Conservation (phyloP, 2,797 vertebrate genomes). For the Catostomus latipinnis region DNA sequence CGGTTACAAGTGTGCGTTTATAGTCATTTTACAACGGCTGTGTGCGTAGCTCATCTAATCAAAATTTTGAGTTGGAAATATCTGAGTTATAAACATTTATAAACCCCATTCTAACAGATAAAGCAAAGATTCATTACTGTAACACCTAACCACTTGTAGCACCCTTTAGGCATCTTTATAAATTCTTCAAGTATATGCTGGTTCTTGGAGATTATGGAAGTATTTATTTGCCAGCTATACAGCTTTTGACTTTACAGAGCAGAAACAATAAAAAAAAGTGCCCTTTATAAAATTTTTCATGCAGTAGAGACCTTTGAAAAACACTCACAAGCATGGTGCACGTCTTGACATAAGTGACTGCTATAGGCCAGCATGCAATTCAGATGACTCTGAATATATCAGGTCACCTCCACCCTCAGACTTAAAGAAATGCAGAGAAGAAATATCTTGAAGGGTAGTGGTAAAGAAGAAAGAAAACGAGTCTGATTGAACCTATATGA, state of each 20-base stretch:
- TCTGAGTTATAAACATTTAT: neutral
- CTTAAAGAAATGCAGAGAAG: slow-evolving; percentile 28
- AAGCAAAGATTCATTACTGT: neutral
- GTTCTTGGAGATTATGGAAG: slow-evolving; percentile 4
- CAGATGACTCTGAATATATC: slow-evolving; percentile 78
- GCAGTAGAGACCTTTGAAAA: slow-evolving; percentile 73
- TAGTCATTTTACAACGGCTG: too few species aligned
- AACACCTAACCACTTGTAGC: slow-evolving; percentile 8
- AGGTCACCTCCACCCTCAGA: slow-evolving; percentile 69
- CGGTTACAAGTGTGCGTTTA: too few species aligned
- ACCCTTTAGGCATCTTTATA: neutral
- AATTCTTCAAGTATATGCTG: slow-evolving; percentile 23
- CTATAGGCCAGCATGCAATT: slow-evolving; percentile 73
- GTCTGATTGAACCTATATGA: slow-evolving; percentile 46
- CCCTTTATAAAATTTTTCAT: slow-evolving; percentile 63
- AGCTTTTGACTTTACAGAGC: neutral
- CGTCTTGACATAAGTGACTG: slow-evolving; percentile 71
- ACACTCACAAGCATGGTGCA: slow-evolving; percentile 65
- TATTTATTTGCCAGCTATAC: neutral
- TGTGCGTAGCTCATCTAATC: too few species aligned
- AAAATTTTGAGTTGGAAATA: too few species aligned
- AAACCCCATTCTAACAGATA: slow-evolving; percentile 9
- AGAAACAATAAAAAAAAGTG: slow-evolving; percentile 27
- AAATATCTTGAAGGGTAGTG: slow-evolving; percentile 16
- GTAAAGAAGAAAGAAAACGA: slow-evolving; percentile 52